Evolutionary conservation across 1,140 invertebrate species (phyloP), one percentile per base, ranked within the genome.

Genomic region (Liolophura sinensis): DNA sequence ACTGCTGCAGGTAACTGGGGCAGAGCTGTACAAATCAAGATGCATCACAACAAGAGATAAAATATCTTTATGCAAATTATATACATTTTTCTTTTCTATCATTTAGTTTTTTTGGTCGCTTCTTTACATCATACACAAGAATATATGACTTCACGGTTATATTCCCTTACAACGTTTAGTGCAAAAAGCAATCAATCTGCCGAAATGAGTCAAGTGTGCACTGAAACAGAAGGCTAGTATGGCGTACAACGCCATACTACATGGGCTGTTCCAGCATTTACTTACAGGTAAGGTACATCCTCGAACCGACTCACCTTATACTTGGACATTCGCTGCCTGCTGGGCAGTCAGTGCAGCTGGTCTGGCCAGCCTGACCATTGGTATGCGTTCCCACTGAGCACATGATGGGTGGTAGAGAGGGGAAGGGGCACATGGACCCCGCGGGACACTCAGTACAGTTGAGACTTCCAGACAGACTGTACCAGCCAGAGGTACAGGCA

Each of bases 391-490:
- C 80, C 16, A 55, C 47, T n/a, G 68, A 60, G 60, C 80, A 82
- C 9, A 65, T 51, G 22, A 80, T 76, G 18, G 80, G 78, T 6
- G 60, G 60, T 0, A 72, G 60, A 65, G 64, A 71, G 16, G 69
- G 67, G 69, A 76, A 78, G 3, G 78, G 78, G 58, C 80, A 82
- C 67, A 73, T 72, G 51, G 66, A 69, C n/a, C 79, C 80, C 18
- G 73, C 27, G 4, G 80, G 79, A 68, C 80, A 82, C 0, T 49
- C 52, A 3, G 74, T 75, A 66, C 80, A 82, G 25, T 61, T 71
- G 20, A 67, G 65, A 16, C 73, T 67, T 22, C 73, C 76, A 15
- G 59, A 65, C 12, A 78, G 55, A 67, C 80, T 82, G 71, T 83
- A 83, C 18, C 65, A 69, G 0, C 81, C 81, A 69, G 68, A 58